Conservation (phyloP, 2,797 vertebrate species). For the Poeciliopsis paucimaculata region DNA sequence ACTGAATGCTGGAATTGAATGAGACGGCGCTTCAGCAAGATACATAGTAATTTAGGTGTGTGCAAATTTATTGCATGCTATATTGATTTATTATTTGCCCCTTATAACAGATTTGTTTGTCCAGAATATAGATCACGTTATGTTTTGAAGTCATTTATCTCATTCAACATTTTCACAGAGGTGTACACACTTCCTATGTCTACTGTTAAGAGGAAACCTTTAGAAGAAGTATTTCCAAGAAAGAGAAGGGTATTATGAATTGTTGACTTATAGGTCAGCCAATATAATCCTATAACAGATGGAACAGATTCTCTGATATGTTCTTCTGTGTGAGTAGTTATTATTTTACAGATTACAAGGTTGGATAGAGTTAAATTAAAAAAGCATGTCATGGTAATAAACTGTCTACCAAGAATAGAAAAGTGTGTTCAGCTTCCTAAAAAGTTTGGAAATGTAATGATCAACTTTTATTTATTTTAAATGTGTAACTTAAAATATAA, state of each 20-base stretch:
- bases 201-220: neutral
- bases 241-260: neutral
- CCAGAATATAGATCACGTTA: neutral
- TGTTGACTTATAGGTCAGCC: neutral
- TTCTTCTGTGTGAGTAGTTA: neutral
- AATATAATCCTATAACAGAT: neutral
- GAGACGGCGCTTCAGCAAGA: neutral
- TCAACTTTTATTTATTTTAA: neutral
- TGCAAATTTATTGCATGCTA: neutral
- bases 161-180: neutral
- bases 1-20: neutral
- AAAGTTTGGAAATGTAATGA: neutral
- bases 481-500: neutral
- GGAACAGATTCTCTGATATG: neutral
- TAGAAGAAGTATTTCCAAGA: neutral
- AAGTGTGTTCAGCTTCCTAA: neutral
- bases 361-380: neutral
- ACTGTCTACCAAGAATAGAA: neutral
- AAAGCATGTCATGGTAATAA: neutral
- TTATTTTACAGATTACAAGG: neutral
- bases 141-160: neutral
- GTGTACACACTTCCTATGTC: neutral
- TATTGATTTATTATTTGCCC: neutral
- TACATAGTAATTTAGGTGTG: neutral
- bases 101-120: neutral